These are phyloP conservation scores for Achatina immaculata DNA, from an alignment of 1,140 invertebrate species.

Conservation along the genomic window DNA sequence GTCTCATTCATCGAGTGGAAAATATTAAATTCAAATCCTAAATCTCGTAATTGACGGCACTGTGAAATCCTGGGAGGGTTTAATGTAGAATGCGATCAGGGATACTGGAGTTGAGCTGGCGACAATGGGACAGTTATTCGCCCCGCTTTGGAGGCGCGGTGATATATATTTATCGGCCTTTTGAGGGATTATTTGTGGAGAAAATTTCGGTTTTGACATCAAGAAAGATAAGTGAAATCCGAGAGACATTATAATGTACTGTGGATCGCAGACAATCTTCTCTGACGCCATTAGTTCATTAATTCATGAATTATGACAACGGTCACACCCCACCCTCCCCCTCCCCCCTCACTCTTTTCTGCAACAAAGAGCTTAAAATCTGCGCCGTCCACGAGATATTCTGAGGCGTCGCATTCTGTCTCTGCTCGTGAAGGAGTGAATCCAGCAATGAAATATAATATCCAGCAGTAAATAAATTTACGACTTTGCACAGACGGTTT, in stretches of 20 bases:
- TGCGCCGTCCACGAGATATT: background rate
- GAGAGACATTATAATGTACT: slow-evolving; percentile 6
- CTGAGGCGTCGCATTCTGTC: background rate
- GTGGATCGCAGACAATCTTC: background rate
- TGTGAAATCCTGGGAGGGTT: slow-evolving; percentile 7
- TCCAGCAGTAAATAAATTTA: no score
- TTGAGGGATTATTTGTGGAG: background rate
- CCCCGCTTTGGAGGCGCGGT: background rate
- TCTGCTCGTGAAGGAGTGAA: background rate
- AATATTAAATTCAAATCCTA: slow-evolving; percentile 12
- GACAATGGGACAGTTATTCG: background rate
- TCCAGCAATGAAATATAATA: background rate
- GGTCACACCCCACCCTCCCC: no score
- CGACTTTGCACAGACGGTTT: no score
- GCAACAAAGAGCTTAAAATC: background rate
- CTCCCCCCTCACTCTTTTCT: background rate
- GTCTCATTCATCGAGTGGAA: background rate
- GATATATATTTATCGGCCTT: background rate
- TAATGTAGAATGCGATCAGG: slow-evolving; percentile 2
- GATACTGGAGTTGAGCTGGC: background rate
- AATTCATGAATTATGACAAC: background rate
- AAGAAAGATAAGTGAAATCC: slow-evolving; percentile 9
- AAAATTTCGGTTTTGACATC: background rate
- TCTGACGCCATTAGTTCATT: background rate
- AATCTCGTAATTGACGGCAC: slow-evolving; percentile 4